Base-by-base conservation (phyloP, 2,888 invertebrate species). In the Eugnorisma glareosa region DNA sequence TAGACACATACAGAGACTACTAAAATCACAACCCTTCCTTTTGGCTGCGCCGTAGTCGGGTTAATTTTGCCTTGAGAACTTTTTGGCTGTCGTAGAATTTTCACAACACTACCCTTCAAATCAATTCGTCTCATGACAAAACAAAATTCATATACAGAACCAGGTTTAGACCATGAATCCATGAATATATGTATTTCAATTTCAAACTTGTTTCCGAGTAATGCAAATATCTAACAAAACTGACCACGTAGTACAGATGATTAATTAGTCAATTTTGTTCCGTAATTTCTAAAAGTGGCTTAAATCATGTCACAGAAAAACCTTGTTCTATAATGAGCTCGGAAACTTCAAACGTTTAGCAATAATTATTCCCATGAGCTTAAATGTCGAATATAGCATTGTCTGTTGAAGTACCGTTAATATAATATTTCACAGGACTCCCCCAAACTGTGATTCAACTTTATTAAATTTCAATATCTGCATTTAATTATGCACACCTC, bases 381-480 rank as follows among this genome's bases (percentile, higher is more conserved):
- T 71, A 37, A 59, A n/a, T n/a, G 11, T 67, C 28, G 24, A 57
- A 35, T 54, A 35, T 37, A 45, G 11, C 28, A 72, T 70, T 75
- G 51, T 63, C 76, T 69, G 37, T 61, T 73, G 24, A 75, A 86
- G 83, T 82, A 82, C 73, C 11, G 31, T 45, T 21, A 81, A 79
- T 75, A 64, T 57, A 77, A 81, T 37, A 80, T 57, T 80, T 91
- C 82, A 89, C 83, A 83, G 82, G 37, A 82, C 84, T 86, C 82
- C 85, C 80, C 82, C 82, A 79, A 70, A 77, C 75, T 75, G 72
- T 89, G 90, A 91, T 91, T 92, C 89, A 85, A 92, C 92, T 94
- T 90, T 0, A 48, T 66, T 90, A 2, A 57, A 28, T 28, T 57
- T 91, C 18, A 63, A 31, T 63, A 31, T 37, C 31, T 80, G 37